Conservation (phyloP, 2,888 invertebrate species). For the Miltochrista miniata region DNA sequence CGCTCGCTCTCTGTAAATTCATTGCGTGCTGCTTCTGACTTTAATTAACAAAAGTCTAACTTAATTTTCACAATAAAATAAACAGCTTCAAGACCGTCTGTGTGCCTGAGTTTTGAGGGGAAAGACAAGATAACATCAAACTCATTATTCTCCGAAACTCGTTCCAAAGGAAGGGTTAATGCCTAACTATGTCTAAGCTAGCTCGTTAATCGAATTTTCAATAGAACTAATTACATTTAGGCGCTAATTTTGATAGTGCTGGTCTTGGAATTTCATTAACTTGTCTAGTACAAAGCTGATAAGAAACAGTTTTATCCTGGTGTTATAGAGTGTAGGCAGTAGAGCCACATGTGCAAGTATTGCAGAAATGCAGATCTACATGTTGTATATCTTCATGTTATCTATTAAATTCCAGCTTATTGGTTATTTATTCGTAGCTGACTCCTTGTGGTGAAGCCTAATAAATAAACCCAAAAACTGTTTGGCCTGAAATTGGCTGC, state of each 20-base stretch:
- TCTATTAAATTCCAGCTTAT: too few relatives aligned
- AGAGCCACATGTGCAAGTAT: too few relatives aligned
- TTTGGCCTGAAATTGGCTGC: too few relatives aligned
- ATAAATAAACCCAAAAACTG: too few relatives aligned
- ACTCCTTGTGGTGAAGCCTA: too few relatives aligned
- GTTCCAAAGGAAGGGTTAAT: slow-evolving; percentile 5
- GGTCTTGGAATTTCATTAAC: neutral
- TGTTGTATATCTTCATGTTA: too few relatives aligned
- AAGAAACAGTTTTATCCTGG: too few relatives aligned
- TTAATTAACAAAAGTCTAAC: slow-evolving; percentile 36
- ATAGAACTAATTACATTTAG: slow-evolving; percentile 10
- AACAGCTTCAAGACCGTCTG: slow-evolving; percentile 16
- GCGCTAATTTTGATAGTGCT: slow-evolving; percentile 4
- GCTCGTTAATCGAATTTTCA: slow-evolving; percentile 14
- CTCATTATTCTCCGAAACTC: slow-evolving; percentile 14
- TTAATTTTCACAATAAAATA: slow-evolving; percentile 39
- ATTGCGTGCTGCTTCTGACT: slow-evolving; percentile 32
- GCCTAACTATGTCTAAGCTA: neutral
- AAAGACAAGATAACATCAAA: slow-evolving; percentile 19
- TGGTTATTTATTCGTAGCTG: too few relatives aligned
- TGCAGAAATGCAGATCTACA: too few relatives aligned
- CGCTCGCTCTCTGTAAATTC: slow-evolving; percentile 24
- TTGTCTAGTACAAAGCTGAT: too few relatives aligned
- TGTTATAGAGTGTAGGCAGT: too few relatives aligned
- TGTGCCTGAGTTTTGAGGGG: slow-evolving; percentile 8